Evolutionary conservation across 2,888 invertebrate species (phyloP).

Genomic region (Ophioninae sp.): DNA sequence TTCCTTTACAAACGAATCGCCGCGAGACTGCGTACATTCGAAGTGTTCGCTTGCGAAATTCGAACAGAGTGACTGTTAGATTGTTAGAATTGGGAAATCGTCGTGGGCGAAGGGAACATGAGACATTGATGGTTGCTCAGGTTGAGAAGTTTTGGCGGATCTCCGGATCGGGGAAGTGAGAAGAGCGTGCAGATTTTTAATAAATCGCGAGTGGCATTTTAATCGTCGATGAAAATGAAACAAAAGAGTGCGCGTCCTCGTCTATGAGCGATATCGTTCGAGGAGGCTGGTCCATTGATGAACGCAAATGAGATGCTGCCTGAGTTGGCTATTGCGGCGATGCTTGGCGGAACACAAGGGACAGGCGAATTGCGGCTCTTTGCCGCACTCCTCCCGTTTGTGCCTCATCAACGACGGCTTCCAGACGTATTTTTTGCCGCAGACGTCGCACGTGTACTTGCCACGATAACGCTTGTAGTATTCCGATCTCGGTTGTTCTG

Average conservation of each 20-base stretch:
- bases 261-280: conserved; percentile 32
- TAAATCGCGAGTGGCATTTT: not conserved
- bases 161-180: not conserved
- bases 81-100: too few relatives aligned
- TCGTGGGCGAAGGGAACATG: too few relatives aligned
- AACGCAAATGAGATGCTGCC: conserved; percentile 71
- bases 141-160: too few relatives aligned
- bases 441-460: conserved; percentile 68
- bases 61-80: too few relatives aligned
- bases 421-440: conserved; percentile 75
- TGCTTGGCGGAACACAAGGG: conserved; percentile 74
- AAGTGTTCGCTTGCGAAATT: too few relatives aligned
- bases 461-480: conserved; percentile 66
- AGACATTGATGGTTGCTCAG: too few relatives aligned
- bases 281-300: conserved; percentile 63
- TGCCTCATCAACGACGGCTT: conserved; percentile 74
- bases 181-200: not conserved
- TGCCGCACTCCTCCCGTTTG: conserved; percentile 79
- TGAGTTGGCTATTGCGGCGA: conserved; percentile 75
- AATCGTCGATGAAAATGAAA: not conserved
- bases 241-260: not conserved
- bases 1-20: not conserved
- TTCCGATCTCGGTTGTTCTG: conserved; percentile 61
- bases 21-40: not conserved
- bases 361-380: conserved; percentile 79